Conservation (phyloP, 2,888 invertebrate species). For the Drosophila picticornis region DNA sequence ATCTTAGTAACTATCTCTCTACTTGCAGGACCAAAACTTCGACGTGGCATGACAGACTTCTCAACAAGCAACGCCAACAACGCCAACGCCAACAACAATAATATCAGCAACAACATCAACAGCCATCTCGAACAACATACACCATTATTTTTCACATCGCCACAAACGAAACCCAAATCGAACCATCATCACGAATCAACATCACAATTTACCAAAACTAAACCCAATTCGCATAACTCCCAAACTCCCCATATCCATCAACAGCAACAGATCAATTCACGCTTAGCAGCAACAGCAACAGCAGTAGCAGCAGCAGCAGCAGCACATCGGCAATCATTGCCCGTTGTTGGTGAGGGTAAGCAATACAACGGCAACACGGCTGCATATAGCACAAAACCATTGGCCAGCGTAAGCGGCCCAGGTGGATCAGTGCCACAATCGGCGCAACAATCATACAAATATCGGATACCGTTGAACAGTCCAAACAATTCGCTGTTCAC, state of each 20-base stretch:
- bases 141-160: conserved; percentile 77
- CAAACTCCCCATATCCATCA: conserved; percentile 37
- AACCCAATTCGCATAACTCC: conserved; percentile 42
- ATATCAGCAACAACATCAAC: conserved; percentile 82
- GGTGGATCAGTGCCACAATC: conserved; percentile 74
- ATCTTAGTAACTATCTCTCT: conserved; percentile 12
- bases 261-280: conserved; percentile 42
- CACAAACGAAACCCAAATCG: conserved; percentile 82
- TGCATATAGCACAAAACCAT: conserved; percentile 54
- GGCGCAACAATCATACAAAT: conserved; percentile 70
- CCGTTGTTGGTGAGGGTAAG: conserved; percentile 33
- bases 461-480: conserved; percentile 84
- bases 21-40: conserved; percentile 84
- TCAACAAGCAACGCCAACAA: conserved; percentile 82
- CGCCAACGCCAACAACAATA: conserved; percentile 79
- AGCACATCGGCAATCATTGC: conserved; percentile 53
- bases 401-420: conserved; percentile 62
- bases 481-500: conserved; percentile 82
- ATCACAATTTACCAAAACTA: conserved; percentile 34
- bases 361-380: conserved; percentile 72
- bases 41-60: conserved; percentile 86
- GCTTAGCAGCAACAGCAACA: conserved; percentile 32
- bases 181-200: conserved; percentile 44
- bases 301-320: conserved; percentile 32
- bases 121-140: conserved; percentile 83